phyloP scores from a whole-genome alignment of 2,797 vertebrate species.

The Amblyopsis hoosieri region DNA sequence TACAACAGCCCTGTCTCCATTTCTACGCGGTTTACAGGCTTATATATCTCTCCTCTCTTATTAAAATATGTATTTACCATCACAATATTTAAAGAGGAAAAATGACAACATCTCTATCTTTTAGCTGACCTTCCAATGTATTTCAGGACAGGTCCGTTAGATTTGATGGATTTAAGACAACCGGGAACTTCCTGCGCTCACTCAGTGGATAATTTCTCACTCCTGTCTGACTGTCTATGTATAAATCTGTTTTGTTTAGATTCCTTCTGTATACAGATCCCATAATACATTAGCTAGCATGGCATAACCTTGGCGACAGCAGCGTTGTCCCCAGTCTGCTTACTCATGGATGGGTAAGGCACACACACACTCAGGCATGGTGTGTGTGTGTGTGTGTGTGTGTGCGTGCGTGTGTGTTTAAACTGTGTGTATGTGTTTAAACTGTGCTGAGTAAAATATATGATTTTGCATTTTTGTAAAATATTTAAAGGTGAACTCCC shows the following conservation, averaged over 20 bases:
- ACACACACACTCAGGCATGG: conserved; percentile 11
- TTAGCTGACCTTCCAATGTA: conserved; percentile 30
- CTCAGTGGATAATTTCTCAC: conserved; percentile 50
- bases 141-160: conserved; percentile 33
- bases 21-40: conserved; percentile 12
- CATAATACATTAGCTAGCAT: conserved; percentile 43
- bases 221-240: conserved; percentile 42
- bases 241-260: conserved; percentile 76
- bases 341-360: conserved; percentile 13
- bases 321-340: conserved; percentile 13
- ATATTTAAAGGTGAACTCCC: no score
- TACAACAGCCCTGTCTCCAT: not conserved
- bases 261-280: conserved; percentile 58
- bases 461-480: no score
- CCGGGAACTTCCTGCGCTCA: conserved; percentile 44
- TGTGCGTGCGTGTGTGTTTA: not conserved
- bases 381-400: not conserved
- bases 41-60: conserved; percentile 12
- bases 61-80: conserved; percentile 14
- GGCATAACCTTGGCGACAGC: conserved; percentile 50
- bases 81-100: conserved; percentile 18
- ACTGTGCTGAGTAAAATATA: not conserved
- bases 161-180: conserved; percentile 57
- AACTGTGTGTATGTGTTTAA: not conserved
- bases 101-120: conserved; percentile 15